Evolutionary conservation across 1,140 invertebrate species (phyloP), one percentile per base, ranked within the genome.

Genomic region (Apis laboriosa): DNA sequence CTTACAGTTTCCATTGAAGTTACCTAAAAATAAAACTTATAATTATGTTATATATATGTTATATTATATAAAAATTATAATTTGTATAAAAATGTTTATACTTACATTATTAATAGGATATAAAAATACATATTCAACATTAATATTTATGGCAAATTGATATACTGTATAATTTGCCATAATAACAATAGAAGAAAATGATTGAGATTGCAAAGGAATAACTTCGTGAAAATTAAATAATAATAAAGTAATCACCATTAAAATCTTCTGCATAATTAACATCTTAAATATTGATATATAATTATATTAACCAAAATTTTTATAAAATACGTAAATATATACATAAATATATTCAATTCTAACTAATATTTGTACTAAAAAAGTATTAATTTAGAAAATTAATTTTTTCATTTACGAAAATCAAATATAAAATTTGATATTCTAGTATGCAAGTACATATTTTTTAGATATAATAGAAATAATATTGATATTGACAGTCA

Each of bases 1-100:
- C 95, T 91, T 43, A 95, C 94, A 83, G 89, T 90, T 77, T 89
- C 85, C 64, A 84, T 34, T 9, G 64, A 49, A 9, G 58, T 72
- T 60, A 76, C n/a, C 88, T 91, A 43, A 56, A 84, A 74, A 74
- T 19, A 67, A 34, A 78, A 11, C 43, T 12, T 21, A 63, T 66
- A 21, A 24, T 66, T 34, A 9, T 63, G 2, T 34, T 28, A 51
- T 56, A 7, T 43, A 43, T 24, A 24, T 24, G 24, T 24, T 24
- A 43, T 4, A 0, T 43, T 43, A 43, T 43, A 43, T 43, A 80
- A 70, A 56, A 34, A 11, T 9, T 56, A 58, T 19, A n/a, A 55
- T 64, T 58, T 9, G 21, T 67, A 5, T 60, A 43, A 12, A 77
- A 51, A 74, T 24, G 11, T 49, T 3, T 51, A 78, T 84, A 86